Percentiles rank a stretch among this genome's conserved stretches.
These are phyloP conservation scores for Chromis chromis DNA, from an alignment of 2,797 vertebrate species.

Conservation along the genomic window DNA sequence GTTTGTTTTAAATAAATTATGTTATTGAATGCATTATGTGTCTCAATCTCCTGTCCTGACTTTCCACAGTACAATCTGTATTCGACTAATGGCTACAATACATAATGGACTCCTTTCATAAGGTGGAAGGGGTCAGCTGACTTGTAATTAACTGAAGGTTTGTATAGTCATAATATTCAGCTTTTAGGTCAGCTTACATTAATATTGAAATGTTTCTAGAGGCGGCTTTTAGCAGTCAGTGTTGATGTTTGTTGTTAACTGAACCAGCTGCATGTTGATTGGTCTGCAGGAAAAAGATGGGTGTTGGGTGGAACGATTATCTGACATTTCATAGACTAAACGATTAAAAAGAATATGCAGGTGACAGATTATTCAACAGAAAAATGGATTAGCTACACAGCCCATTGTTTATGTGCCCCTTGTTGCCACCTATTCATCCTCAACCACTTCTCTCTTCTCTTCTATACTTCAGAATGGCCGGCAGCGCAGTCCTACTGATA, in stretches of 20 bases:
- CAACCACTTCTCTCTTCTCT: too few species aligned
- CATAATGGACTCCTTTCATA: conserved; percentile 43
- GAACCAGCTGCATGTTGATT: neutral
- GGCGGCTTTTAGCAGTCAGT: conserved; percentile 4
- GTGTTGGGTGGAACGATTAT: neutral
- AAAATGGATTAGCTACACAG: too few species aligned
- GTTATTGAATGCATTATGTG: conserved; percentile 54
- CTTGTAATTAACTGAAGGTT: conserved; percentile 34
- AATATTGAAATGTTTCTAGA: conserved; percentile 22
- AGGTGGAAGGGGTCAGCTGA: conserved; percentile 51
- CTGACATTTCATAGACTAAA: too few species aligned
- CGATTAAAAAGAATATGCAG: too few species aligned
- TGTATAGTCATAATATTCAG: conserved; percentile 20
- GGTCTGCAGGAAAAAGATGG: neutral
- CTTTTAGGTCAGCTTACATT: conserved; percentile 29
- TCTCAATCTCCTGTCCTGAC: conserved; percentile 53
- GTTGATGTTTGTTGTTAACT: neutral
- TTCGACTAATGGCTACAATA: conserved; percentile 32
- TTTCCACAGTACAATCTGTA: conserved; percentile 48
- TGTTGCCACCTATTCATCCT: too few species aligned
- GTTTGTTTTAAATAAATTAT: conserved; percentile 64
- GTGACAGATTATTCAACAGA: too few species aligned
- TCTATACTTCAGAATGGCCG: too few species aligned
- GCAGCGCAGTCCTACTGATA: too few species aligned
- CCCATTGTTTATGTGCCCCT: too few species aligned